These are phyloP conservation scores for Emydoidea blandingii DNA, from an alignment of 2,797 vertebrate genomes.

Conservation along the genomic window DNA sequence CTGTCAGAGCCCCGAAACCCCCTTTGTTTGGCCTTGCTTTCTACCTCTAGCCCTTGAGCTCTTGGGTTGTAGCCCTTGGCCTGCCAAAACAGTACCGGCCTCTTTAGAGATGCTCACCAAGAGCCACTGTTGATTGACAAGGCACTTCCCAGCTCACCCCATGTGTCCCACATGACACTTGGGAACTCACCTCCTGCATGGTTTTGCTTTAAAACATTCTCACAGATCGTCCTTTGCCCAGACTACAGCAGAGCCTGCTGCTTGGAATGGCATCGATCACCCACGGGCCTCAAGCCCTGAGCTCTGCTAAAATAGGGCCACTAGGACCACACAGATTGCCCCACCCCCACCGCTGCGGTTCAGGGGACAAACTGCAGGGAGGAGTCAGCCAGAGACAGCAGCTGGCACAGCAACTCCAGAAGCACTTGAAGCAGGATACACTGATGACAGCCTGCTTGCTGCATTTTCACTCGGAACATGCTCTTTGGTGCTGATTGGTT, in stretches of 20 bases:
- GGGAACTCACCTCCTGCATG: neutral
- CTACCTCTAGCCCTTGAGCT: neutral
- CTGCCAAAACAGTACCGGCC: neutral
- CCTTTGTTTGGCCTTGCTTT: neutral
- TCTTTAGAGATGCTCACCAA: neutral
- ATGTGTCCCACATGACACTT: neutral
- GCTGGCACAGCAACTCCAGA: neutral
- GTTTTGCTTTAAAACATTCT: neutral
- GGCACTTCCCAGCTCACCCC: neutral
- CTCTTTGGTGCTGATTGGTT: neutral
- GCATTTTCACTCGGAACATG: neutral
- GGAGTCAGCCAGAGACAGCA: neutral
- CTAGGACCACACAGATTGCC: neutral
- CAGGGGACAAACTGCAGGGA: neutral
- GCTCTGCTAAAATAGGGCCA: neutral
- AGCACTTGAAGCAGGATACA: neutral
- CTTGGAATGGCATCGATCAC: accelerated
- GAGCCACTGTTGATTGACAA: neutral
- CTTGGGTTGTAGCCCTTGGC: neutral
- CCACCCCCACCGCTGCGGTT: accelerated
- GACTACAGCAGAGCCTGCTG: accelerated
- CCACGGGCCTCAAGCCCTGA: neutral
- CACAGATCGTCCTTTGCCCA: neutral
- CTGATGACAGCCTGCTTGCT: accelerated
- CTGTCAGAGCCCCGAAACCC: neutral